Evolutionary conservation across 35 echinoderm and acorn worm genomes (phyloP).

Genomic region (Hemicentrotus pulcherrimus): DNA sequence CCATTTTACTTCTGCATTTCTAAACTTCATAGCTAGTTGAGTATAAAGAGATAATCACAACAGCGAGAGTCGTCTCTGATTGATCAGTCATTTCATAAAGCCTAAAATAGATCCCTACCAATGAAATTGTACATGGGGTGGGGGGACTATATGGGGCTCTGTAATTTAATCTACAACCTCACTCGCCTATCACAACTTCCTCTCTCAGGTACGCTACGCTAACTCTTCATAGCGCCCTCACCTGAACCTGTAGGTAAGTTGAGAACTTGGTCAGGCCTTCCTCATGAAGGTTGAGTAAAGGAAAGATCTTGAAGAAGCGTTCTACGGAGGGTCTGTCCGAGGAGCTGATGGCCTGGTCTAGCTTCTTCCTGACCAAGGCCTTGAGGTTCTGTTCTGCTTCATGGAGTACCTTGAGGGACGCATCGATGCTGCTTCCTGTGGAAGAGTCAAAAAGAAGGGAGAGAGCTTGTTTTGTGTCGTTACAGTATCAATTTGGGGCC

Average conservation of each 20-base stretch:
- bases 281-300: slow-evolving; percentile 76
- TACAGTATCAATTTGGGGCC: too few species aligned
- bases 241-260: slow-evolving; percentile 88
- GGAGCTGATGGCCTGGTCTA: slow-evolving; percentile 76
- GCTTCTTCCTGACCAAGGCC: slow-evolving; percentile 80
- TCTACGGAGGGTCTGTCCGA: slow-evolving; percentile 89
- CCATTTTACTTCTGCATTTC: too few species aligned
- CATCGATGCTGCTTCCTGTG: slow-evolving; percentile 83
- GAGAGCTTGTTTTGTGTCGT: background rate
- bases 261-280: slow-evolving; percentile 84
- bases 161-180: too few species aligned
- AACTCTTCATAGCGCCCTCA: background rate
- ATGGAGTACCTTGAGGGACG: slow-evolving; percentile 74
- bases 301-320: slow-evolving; percentile 99
- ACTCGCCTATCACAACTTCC: too few species aligned
- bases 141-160: too few species aligned
- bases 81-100: too few species aligned
- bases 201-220: too few species aligned
- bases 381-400: slow-evolving; percentile 91
- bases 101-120: too few species aligned
- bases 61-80: too few species aligned
- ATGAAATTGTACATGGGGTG: too few species aligned
- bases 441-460: background rate
- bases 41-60: too few species aligned
- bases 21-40: too few species aligned